These are phyloP conservation scores for Pelobates fuscus DNA, from an alignment of 2,113 vertebrate genomes.

Conservation along the genomic window DNA sequence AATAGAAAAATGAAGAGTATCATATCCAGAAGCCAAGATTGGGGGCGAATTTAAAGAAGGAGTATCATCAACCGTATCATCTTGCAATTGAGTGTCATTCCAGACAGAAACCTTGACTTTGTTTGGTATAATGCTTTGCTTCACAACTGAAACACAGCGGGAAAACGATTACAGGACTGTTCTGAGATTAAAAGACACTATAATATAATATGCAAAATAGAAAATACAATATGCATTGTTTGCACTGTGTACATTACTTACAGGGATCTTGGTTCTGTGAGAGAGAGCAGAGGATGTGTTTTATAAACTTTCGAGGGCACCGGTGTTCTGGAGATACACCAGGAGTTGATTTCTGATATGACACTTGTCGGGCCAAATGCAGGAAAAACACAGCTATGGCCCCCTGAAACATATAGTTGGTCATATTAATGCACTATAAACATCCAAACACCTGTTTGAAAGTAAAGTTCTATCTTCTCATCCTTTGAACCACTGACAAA, in stretches of 20 bases:
- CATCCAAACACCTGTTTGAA: not conserved
- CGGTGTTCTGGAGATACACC: conserved; percentile 50
- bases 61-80: not conserved
- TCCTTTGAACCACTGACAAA: too few species aligned
- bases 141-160: not conserved
- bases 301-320: conserved; percentile 15
- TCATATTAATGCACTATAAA: too few species aligned
- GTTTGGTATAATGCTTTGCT: conserved; percentile 11
- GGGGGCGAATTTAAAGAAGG: not conserved
- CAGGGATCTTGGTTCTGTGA: conserved; percentile 51
- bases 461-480: too few species aligned
- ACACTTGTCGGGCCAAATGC: conserved; percentile 73
- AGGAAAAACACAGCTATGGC: conserved; percentile 70
- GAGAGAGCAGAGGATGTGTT: conserved; percentile 64
- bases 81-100: not conserved
- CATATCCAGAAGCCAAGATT: conserved; percentile 12
- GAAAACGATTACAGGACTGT: too few species aligned
- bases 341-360: conserved; percentile 63
- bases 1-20: conserved; percentile 1
- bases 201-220: too few species aligned
- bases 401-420: conserved; percentile 60
- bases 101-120: conserved; percentile 3
- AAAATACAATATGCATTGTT: too few species aligned
- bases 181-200: too few species aligned
- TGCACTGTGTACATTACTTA: conserved; percentile 11